These are phyloP conservation scores for Protobothrops mucrosquamatus DNA, from an alignment of 2,113 vertebrate species.

Conservation along the genomic window DNA sequence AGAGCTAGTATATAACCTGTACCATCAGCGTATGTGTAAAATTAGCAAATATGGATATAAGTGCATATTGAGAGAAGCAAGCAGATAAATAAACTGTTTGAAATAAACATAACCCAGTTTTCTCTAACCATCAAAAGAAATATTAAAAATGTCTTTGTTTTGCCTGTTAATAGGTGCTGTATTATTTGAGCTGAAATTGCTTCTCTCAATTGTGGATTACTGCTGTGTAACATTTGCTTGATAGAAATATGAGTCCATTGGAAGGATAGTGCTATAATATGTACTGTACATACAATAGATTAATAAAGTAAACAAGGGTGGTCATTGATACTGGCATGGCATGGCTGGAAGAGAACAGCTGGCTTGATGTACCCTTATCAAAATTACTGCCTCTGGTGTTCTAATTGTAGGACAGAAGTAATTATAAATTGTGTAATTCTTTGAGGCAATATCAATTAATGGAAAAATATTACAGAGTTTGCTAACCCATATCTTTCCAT, in stretches of 20 bases:
- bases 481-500: constrained; percentile 30
- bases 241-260: background rate
- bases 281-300: background rate
- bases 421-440: constrained; percentile 34
- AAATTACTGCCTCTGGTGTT: background rate
- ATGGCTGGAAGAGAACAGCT: background rate
- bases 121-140: background rate
- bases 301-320: background rate
- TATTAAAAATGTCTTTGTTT: background rate
- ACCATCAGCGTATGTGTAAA: background rate
- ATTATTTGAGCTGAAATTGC: background rate
- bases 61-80: background rate
- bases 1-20: background rate
- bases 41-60: background rate
- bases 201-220: background rate
- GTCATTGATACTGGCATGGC: background rate
- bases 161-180: background rate
- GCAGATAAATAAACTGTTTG: background rate
- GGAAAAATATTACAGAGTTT: constrained; percentile 25
- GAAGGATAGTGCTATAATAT: background rate
- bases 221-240: background rate
- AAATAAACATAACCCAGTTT: background rate
- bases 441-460: constrained; percentile 26
- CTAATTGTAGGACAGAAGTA: background rate
- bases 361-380: background rate